Base-by-base conservation (phyloP, 2,113 vertebrate species). In the Eidolon helvum region DNA sequence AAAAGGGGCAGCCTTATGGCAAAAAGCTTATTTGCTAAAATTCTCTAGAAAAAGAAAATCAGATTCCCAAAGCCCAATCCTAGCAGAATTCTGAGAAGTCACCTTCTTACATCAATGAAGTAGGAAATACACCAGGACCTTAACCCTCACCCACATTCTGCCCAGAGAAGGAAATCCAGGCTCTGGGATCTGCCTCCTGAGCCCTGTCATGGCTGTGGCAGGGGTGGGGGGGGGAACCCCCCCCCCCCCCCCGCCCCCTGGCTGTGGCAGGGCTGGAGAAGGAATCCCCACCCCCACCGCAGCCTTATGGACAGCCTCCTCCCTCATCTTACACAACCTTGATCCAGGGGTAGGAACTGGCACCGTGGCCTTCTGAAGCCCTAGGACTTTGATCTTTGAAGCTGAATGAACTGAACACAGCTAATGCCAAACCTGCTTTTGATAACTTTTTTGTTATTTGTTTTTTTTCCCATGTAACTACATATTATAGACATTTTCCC, bases 331-430 rank as follows among this genome's bases (percentile, higher is more conserved):
- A 24, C 87, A 87, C 87, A 96, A 95, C n/a, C 21, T 83, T 85
- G 43, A 69, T 94, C 79, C 53, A 69, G 65, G 30, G 40, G 8
- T 90, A 88, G 69, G 30, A 75, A 77, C 48, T 88, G 63, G 45
- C 28, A 83, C 45, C 5, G 50, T 19, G 55, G 86, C 35, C 78
- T 96, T 75, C 24, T 72, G 82, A 96, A 85, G 33, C 28, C 69
- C 28, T 40, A 68, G 50, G 85, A 96, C 91, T 97, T 97, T 97
- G 80, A 90, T 87, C 85, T n/a, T 88, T 88, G n/a, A 26, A 80
- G 40, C 85, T 94, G 21, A 96, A 92, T 84, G 53, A 87, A 53
- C 55, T 85, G 53, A 96, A 68, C 43, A 87, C 5, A 97, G 53
- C 53, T 94, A 53, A 57, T 82, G 30, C 53, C 45, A 82, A 82